phyloP scores from a whole-genome alignment of 2,113 vertebrate genomes.

The Oenanthe oenanthe region DNA sequence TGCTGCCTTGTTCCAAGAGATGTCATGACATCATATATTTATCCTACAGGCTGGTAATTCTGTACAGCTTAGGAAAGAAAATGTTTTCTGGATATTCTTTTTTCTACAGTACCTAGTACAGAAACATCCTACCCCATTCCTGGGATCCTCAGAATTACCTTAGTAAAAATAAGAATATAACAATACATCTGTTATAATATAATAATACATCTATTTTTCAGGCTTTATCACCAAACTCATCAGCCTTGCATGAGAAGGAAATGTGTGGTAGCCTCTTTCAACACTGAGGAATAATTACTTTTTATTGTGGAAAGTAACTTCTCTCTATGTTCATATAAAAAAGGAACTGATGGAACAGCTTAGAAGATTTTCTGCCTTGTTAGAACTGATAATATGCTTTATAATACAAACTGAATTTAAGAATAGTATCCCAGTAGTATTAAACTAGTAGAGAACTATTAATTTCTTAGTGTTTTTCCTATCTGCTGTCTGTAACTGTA shows the following conservation, averaged over 20 bases:
- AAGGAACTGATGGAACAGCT: not conserved
- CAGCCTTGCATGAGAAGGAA: not conserved
- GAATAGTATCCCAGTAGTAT: not conserved
- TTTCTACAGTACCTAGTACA: not conserved
- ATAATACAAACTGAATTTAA: not conserved
- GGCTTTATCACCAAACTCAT: not conserved
- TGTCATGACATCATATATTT: not conserved
- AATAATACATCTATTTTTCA: not conserved
- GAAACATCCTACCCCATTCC: not conserved
- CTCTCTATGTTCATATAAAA: not conserved
- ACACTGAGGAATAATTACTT: not conserved
- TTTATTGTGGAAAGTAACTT: not conserved
- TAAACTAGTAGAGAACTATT: not conserved
- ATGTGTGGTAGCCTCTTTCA: not conserved
- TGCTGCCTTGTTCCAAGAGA: not conserved
- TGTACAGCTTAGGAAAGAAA: not conserved
- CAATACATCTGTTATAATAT: not conserved
- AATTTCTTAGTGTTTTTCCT: not conserved
- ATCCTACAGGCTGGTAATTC: not conserved
- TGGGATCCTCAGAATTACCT: not conserved
- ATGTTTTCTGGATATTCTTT: not conserved
- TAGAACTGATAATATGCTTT: not conserved
- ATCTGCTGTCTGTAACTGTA: not conserved
- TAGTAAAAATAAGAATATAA: not conserved
- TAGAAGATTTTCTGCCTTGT: not conserved